Percentiles rank a stretch among this genome's conserved stretches.
These are phyloP conservation scores for Austrolebias charrua DNA, from an alignment of 2,797 vertebrate species.

Conservation along the genomic window DNA sequence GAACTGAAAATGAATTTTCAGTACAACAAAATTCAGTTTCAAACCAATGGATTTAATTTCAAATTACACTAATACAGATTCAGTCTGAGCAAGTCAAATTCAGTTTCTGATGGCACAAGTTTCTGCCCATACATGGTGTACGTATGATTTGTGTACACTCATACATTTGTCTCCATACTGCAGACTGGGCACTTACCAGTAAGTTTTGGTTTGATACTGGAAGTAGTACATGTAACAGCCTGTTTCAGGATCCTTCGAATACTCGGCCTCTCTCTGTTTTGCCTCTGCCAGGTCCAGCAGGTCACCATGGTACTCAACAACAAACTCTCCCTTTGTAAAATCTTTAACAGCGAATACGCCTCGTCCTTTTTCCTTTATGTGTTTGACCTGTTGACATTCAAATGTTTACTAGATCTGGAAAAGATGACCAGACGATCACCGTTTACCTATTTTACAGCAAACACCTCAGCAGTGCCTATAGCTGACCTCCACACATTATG, in stretches of 20 bases:
- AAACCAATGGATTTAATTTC: too few relatives aligned
- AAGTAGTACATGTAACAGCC: slow-evolving; percentile 99
- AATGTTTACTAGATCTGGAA: not conserved
- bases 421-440: not conserved
- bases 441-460: not conserved
- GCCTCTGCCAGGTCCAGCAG: slow-evolving; percentile 88
- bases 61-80: too few relatives aligned
- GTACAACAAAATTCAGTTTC: too few relatives aligned
- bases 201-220: slow-evolving; percentile 89
- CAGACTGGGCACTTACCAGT: slow-evolving; percentile 83
- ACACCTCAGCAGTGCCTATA: not conserved
- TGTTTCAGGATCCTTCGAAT: slow-evolving; percentile 87
- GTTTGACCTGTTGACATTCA: slow-evolving; percentile 79
- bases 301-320: slow-evolving; percentile 95
- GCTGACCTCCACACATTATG: not conserved
- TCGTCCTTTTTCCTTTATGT: slow-evolving; percentile 90
- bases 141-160: too few relatives aligned
- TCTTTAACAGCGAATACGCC: slow-evolving; percentile 85
- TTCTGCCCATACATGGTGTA: too few relatives aligned
- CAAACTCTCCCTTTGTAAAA: slow-evolving; percentile 90
- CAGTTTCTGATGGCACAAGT: too few relatives aligned
- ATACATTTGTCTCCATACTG: not conserved
- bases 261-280: slow-evolving; percentile 84
- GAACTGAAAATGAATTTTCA: too few relatives aligned
- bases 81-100: too few relatives aligned